Evolutionary conservation across 2,888 invertebrate species (phyloP), one percentile per base, ranked within the genome.

Genomic region (Andrena haemorrhoa): DNA sequence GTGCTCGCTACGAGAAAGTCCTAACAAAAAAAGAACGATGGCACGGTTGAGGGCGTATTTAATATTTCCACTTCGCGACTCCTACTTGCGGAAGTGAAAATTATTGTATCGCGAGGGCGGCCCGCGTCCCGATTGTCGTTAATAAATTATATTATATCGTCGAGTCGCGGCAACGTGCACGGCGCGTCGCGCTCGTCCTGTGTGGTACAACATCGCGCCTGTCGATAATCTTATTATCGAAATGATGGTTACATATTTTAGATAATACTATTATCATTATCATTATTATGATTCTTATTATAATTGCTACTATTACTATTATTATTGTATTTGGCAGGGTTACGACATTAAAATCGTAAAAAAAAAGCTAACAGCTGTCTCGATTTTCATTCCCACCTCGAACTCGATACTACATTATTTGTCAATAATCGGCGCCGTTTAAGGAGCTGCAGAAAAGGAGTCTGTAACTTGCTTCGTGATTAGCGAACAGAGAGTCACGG

Each of bases 311-410:
- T 88, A 86, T 80, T 89, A 88, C 83, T 89, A 88, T 86, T 88
- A 89, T 88, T 91, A 90, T 91, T 94, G 93, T 93, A 93, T 93
- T 93, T 93, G 94, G 94, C 93, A 93, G 93, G 94, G 94, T 93
- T 93, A 93, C 92, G 91, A 94, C 89, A 93, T 92, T 92, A 93
- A 93, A 93, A 92, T 75, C 87, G 87, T 88, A 86, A 89, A 89
- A 89, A 88, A 86, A 89, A 88, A 20, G 31, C 33, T 47, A 8
- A 26, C 20, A 3, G 2, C 8, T 29, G 51, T 47, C 70, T 23
- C 49, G 26, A 31, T 16, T 33, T 70, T 51, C 69, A 35, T 35
- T 58, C 33, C 20, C 20, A 35, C 51, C 35, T 29, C 5, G 1
- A 31, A 8, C 60, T n/a, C 7, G 10, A 10, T 65, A 26, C 35